Base-by-base conservation (phyloP, 1,140 invertebrate genomes). In the Acyrthosiphon pisum region DNA sequence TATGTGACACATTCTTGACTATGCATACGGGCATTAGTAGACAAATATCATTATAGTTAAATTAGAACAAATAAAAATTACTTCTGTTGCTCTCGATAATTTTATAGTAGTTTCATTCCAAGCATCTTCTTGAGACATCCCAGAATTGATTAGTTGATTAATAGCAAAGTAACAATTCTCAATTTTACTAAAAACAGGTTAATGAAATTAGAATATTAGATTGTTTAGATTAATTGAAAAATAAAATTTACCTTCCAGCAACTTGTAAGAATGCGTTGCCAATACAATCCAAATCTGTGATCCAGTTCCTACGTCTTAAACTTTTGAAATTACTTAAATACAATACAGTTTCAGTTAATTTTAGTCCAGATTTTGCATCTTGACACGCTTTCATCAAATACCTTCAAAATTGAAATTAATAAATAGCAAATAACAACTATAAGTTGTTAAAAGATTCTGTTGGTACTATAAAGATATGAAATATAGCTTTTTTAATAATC, bases 21-120 rank as follows among this genome's bases (percentile, higher is more conserved):
- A 41, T 41, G 41, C 41, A 41, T 41, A 3, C 41, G 41, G 41
- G 41, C 4, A 68, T 11, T 22, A 68, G 60, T 68, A 68, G 30
- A n/a, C 3, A 14, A 11, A 11, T 50, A 68, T 68, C 30, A n/a
- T n/a, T n/a, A 14, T n/a, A 76, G 30, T 76, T n/a, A 22, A 53
- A 53, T 53, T 53, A n/a, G 14, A n/a, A 68, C n/a, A 14, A 76
- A 18, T n/a, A 68, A 46, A 76, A 91, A 46, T 68, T 81, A 91
- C 89, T 93, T 97, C 97, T 1, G 98, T 97, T 76, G 97, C 97
- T 84, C 96, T 95, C 7, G 97, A 96, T 9, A 99, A 95, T 94
- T 97, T 97, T n/a, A 98, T 97, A 3, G 98, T 98, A 30, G 97
- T 97, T 94, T 97, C 95, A 95, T 99, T 99, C 97, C 98, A 98